A percentile compares a stretch with the other conserved stretches of the same genome.
Conservation (phyloP, 2,888 invertebrate genomes). For the Diloba caeruleocephala region DNA sequence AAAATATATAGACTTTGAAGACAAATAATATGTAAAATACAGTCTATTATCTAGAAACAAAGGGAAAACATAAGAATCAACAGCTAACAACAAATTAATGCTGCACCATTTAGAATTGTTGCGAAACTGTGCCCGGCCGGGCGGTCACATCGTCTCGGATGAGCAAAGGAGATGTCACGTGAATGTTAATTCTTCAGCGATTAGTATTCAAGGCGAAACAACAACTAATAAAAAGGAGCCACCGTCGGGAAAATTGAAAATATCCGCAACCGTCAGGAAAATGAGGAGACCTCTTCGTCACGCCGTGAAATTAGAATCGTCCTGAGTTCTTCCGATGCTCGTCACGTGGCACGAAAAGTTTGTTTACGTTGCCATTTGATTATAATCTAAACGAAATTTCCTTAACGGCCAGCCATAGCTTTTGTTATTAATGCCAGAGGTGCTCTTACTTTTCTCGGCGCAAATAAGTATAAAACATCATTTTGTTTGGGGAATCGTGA, state of each 20-base stretch:
- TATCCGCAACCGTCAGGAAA: slow-evolving; percentile 87
- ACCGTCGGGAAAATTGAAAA: slow-evolving; percentile 87
- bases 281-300: slow-evolving; percentile 83
- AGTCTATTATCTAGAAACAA: slow-evolving; percentile 17
- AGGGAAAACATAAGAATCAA: slow-evolving; percentile 25
- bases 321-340: slow-evolving; percentile 71
- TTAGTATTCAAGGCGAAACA: slow-evolving; percentile 87
- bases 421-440: slow-evolving; percentile 59
- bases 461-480: slow-evolving; percentile 56
- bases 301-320: slow-evolving; percentile 83
- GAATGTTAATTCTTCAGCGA: slow-evolving; percentile 79
- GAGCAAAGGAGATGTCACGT: slow-evolving; percentile 70
- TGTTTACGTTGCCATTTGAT: slow-evolving; percentile 85
- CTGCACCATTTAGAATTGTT: slow-evolving; percentile 36
- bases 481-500: slow-evolving; percentile 50
- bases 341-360: slow-evolving; percentile 81
- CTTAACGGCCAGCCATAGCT: slow-evolving; percentile 65
- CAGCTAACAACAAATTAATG: slow-evolving; percentile 39
- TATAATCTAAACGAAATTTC: slow-evolving; percentile 74
- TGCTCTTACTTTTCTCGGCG: slow-evolving; percentile 46
- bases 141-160: slow-evolving; percentile 61
- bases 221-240: slow-evolving; percentile 86
- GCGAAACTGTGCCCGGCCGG: slow-evolving; percentile 29
- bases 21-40: neutral
- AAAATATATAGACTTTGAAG: too few relatives aligned